Conservation (phyloP, 2,888 invertebrate species). For the Patella ulyssiponensis region DNA sequence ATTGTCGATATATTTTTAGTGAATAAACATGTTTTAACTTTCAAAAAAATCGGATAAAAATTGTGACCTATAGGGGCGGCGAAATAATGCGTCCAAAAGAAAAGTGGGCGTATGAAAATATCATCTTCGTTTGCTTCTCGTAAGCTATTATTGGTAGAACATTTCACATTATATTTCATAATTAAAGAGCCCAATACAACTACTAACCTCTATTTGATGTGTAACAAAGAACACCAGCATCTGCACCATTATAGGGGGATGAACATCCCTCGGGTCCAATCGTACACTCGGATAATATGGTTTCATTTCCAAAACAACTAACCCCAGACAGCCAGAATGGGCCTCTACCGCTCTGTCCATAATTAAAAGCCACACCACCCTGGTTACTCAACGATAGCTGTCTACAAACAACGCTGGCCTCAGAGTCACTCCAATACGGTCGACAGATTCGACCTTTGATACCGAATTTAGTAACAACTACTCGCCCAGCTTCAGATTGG, state of each 20-base stretch:
- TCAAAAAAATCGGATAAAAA: too few relatives aligned
- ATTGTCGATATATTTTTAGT: too few relatives aligned
- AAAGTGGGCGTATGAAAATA: too few relatives aligned
- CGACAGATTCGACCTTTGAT: constrained; percentile 75
- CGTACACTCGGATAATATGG: constrained; percentile 23
- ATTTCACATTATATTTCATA: too few relatives aligned
- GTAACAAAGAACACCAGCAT: constrained; percentile 52
- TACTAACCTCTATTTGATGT: constrained; percentile 20
- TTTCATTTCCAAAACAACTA: constrained; percentile 21
- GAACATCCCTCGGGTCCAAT: constrained; percentile 49
- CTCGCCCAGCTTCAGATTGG: constrained; percentile 54
- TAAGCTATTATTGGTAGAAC: too few relatives aligned
- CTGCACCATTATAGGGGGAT: constrained; percentile 39
- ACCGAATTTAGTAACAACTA: constrained; percentile 81
- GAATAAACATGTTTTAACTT: too few relatives aligned
- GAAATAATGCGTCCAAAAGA: too few relatives aligned
- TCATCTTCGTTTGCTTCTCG: too few relatives aligned
- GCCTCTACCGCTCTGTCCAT: not conserved
- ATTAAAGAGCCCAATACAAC: too few relatives aligned
- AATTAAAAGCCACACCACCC: constrained; percentile 1
- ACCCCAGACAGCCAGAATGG: constrained; percentile 9
- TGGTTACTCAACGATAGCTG: not conserved
- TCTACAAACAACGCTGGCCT: constrained; percentile 22
- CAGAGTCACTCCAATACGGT: not conserved
- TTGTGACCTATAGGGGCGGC: too few relatives aligned